Evolutionary conservation across 2,888 invertebrate genomes (phyloP).

Genomic region (Apamea sordens): DNA sequence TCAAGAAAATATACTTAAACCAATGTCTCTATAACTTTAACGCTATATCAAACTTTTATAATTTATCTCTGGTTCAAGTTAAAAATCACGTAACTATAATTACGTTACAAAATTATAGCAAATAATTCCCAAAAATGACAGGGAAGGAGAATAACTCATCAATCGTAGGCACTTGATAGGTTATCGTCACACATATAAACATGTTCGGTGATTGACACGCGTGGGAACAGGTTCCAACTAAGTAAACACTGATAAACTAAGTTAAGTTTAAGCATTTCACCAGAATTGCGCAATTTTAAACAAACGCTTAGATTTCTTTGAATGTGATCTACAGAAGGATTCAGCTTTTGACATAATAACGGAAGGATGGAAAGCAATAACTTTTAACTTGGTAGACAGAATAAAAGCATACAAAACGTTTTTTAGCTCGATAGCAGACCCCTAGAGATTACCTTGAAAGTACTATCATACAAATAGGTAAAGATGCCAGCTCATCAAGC

Average conservation of each 20-base stretch:
- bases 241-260: constrained; percentile 56
- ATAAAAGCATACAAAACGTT: background rate
- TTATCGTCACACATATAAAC: constrained; percentile 64
- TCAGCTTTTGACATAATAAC: background rate
- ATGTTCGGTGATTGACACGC: constrained; percentile 64
- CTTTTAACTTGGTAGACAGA: background rate
- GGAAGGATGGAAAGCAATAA: background rate
- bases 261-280: constrained; percentile 41
- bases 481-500: too few relatives aligned
- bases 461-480: too few relatives aligned
- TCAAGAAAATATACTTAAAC: too few relatives aligned
- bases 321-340: background rate
- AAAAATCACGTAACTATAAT: background rate
- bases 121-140: background rate
- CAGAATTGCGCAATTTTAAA: constrained; percentile 34
- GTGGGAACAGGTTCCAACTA: constrained; percentile 61
- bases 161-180: constrained; percentile 27
- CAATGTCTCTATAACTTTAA: too few relatives aligned
- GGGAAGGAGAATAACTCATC: constrained; percentile 41
- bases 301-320: background rate
- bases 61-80: background rate
- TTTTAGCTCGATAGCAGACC: too few relatives aligned
- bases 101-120: background rate
- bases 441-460: too few relatives aligned
- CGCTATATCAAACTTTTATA: too few relatives aligned